Base-by-base conservation (phyloP, 2,888 invertebrate genomes). In the Drosophila neonasuta region DNA sequence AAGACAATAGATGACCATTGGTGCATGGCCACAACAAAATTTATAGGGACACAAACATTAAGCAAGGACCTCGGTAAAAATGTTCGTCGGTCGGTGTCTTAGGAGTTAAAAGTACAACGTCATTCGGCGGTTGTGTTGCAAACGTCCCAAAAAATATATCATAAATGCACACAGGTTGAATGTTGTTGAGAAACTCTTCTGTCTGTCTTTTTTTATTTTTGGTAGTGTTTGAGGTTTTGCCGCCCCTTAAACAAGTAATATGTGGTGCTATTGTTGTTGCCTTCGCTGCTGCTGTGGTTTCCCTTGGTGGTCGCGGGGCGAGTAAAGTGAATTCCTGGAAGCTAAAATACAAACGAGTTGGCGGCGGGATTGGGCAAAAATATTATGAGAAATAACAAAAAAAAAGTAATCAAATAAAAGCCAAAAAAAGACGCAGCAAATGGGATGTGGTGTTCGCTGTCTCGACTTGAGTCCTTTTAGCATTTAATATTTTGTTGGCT, bases 381-480 rank as follows among this genome's bases (percentile, higher is more conserved):
- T 85, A 85, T 83, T 83, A 68, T 85, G 83, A 80, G 80, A 85
- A 86, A 79, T 59, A 83, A 83, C 82, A 83, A 58, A 24, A 24
- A 24, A 24, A 24, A 58, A 66, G 73, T 74, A 73, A 80, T 83
- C 78, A 75, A 80, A 71, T 64, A 78, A 68, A 64, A 68, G 65
- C 29, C n/a, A 32, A 57, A 44, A 13, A 32, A 1, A 20, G 20
- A 20, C 4, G 20, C 20, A 20, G 17, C 39, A 41, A 45, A 36
- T 10, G 36, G 8, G 54, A 57, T 32, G 42, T 11, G 20, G 42
- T 11, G 20, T 20, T 20, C 11, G 11, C 11, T n/a, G 30, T 51
- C 59, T 32, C 11, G 36, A 48, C 50, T 29, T 15, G 32, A 44
- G 50, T 73, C 49, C 39, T 54, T 44, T 17, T 61, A 45, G 34